These are phyloP conservation scores for Enhydra lutris DNA, from an alignment of 2,113 vertebrate genomes.

Conservation along the genomic window DNA sequence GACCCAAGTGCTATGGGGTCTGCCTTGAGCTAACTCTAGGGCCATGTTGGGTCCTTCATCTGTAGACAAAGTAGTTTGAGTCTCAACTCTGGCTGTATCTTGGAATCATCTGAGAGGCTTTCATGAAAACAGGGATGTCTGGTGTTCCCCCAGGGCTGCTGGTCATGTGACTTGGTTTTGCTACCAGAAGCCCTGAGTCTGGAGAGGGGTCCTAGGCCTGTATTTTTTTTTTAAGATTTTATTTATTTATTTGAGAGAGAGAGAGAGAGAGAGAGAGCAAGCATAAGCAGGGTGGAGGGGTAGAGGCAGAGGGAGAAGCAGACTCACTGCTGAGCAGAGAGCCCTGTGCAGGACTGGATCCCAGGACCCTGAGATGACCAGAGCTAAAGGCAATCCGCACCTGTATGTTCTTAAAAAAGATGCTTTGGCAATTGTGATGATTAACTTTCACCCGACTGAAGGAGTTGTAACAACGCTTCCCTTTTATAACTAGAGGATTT, in stretches of 20 bases:
- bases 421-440: neutral
- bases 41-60: neutral
- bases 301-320: neutral
- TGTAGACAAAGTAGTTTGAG: neutral
- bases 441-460: neutral
- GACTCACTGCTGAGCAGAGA: neutral
- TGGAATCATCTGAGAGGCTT: neutral
- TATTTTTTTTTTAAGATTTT: neutral
- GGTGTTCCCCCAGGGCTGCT: accelerated
- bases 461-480: neutral
- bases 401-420: neutral
- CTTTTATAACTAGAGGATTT: neutral
- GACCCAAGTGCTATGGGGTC: neutral
- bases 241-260: neutral
- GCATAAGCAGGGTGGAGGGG: neutral
- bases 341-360: neutral
- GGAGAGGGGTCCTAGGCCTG: neutral
- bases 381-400: neutral
- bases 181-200: neutral
- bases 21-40: neutral
- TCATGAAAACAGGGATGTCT: no score
- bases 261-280: neutral
- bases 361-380: neutral
- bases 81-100: neutral
- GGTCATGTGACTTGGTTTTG: no score